Conservation (phyloP, 2,113 vertebrate species). For the Hippoglossus stenolepis region DNA sequence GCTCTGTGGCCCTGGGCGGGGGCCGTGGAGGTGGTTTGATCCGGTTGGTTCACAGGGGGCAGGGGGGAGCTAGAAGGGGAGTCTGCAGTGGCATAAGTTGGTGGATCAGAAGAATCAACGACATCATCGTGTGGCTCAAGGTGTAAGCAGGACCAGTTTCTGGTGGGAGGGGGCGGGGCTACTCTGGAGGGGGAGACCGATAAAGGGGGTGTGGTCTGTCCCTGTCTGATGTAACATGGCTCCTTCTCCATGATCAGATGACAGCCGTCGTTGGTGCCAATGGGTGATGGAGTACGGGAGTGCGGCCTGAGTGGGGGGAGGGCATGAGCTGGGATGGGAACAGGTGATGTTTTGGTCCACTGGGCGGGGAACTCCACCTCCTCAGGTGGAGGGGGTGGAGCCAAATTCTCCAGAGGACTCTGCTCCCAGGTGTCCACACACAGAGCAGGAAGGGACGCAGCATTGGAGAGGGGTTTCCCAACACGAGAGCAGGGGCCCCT, state of each 20-base stretch:
- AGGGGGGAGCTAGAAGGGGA: neutral
- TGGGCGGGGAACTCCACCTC: neutral
- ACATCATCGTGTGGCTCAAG: slow-evolving; percentile 15
- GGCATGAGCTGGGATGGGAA: slow-evolving; percentile 4
- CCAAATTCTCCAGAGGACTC: slow-evolving; percentile 5
- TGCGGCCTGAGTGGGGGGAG: neutral
- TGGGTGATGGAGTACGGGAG: slow-evolving; percentile 21
- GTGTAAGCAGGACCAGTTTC: slow-evolving; percentile 65
- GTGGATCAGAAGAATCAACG: slow-evolving; percentile 11
- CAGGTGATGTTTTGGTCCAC: neutral
- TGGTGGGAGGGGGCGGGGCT: slow-evolving; percentile 31
- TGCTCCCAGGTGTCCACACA: slow-evolving; percentile 31
- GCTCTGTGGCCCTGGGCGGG: slow-evolving; percentile 38
- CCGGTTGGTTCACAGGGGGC: neutral
- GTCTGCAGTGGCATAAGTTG: slow-evolving; percentile 8
- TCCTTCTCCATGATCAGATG: slow-evolving; percentile 10
- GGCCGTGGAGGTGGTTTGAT: slow-evolving; percentile 25
- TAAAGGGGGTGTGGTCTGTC: neutral
- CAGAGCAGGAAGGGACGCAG: slow-evolving; percentile 71
- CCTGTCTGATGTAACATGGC: neutral
- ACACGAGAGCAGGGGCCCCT: slow-evolving; percentile 20
- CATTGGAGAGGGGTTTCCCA: slow-evolving; percentile 34
- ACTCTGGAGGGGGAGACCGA: neutral
- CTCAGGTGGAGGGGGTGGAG: slow-evolving; percentile 49
- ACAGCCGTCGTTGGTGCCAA: neutral